These are phyloP conservation scores for Eulacestoma nigropectus DNA, from an alignment of 2,113 vertebrate genomes.

Conservation along the genomic window DNA sequence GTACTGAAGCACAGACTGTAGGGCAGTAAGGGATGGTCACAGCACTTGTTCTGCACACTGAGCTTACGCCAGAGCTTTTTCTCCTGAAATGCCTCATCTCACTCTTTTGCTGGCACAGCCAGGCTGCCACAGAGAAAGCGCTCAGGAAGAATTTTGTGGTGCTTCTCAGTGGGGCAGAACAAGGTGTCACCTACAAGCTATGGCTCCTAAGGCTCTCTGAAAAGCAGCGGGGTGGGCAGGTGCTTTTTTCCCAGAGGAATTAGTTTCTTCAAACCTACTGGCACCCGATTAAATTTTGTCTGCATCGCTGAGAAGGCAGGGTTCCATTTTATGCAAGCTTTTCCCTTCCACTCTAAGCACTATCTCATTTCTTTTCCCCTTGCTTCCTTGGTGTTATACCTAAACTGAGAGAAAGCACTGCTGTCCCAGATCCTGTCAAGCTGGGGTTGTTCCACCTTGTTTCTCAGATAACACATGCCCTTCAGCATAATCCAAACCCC, in stretches of 20 bases:
- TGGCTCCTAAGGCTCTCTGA: not conserved
- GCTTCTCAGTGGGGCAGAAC: not conserved
- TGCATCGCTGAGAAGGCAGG: not conserved
- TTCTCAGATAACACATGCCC: constrained; percentile 29
- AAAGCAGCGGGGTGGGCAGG: not conserved
- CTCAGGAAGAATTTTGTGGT: not conserved
- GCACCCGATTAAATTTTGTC: not conserved
- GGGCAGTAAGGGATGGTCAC: not conserved
- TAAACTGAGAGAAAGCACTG: not conserved
- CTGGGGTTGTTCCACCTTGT: not conserved
- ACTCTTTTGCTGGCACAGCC: not conserved
- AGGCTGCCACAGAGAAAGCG: not conserved
- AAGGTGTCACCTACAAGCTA: not conserved
- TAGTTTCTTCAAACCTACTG: not conserved
- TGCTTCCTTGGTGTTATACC: not conserved
- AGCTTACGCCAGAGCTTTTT: not conserved
- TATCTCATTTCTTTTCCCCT: not conserved
- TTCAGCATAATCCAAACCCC: constrained; percentile 17
- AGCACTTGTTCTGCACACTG: not conserved
- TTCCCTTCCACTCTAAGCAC: not conserved
- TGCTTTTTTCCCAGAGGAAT: not conserved
- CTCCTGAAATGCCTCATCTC: not conserved
- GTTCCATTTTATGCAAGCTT: not conserved
- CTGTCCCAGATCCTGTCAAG: not conserved
- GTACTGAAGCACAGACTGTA: not conserved